Percentiles rank a stretch among this genome's conserved stretches.
Evolutionary conservation across 1,140 invertebrate species (phyloP).

Genomic region (Mamestra configurata): DNA sequence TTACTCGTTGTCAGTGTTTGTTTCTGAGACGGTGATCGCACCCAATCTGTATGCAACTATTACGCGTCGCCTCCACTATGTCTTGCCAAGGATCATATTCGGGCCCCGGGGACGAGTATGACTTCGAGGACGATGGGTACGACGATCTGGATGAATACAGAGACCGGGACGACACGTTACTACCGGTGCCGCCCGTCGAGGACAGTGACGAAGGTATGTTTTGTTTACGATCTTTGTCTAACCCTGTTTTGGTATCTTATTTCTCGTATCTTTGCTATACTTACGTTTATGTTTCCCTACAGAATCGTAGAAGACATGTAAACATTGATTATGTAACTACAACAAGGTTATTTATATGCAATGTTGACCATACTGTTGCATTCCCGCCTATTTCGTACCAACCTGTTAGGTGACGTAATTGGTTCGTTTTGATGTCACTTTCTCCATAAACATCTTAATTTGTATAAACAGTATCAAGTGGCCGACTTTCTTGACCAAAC

Average conservation of each 20-base stretch:
- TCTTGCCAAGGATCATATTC: slow-evolving; percentile 88
- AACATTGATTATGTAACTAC: slow-evolving; percentile 75
- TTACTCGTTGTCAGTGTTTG: slow-evolving; percentile 69
- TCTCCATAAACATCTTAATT: slow-evolving; percentile 54
- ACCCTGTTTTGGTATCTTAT: slow-evolving; percentile 74
- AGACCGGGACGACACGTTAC: slow-evolving; percentile 78
- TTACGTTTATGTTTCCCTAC: slow-evolving; percentile 50
- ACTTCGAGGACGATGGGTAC: slow-evolving; percentile 86
- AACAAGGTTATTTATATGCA: slow-evolving; percentile 65
- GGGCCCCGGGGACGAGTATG: slow-evolving; percentile 84
- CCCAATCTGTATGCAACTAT: slow-evolving; percentile 87
- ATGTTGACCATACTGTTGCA: slow-evolving; percentile 48
- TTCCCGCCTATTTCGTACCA: slow-evolving; percentile 75
- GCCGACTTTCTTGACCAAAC: slow-evolving; percentile 15
- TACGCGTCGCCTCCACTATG: slow-evolving; percentile 86
- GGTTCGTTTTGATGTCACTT: slow-evolving; percentile 61
- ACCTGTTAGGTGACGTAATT: slow-evolving; percentile 75
- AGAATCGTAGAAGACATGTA: slow-evolving; percentile 61
- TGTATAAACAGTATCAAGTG: neutral
- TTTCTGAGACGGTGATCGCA: slow-evolving; percentile 77
- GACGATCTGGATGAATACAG: slow-evolving; percentile 85
- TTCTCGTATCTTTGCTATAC: slow-evolving; percentile 59
- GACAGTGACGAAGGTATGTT: slow-evolving; percentile 85
- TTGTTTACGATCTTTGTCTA: slow-evolving; percentile 78
- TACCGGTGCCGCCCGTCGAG: slow-evolving; percentile 71